Evolutionary conservation across 1,140 invertebrate genomes (phyloP).

Genomic region (Argopecten irradians): DNA sequence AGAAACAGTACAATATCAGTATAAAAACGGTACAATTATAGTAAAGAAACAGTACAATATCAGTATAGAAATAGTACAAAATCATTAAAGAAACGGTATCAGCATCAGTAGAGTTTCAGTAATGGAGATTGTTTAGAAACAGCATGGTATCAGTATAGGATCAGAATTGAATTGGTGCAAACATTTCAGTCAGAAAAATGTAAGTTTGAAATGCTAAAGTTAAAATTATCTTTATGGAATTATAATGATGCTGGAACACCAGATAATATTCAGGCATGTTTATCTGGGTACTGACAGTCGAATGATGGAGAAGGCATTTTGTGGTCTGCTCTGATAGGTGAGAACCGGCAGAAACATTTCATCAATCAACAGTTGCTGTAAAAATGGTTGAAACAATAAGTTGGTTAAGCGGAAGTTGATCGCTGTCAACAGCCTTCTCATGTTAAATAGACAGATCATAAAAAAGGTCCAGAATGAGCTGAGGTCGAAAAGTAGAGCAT

Average conservation of each 20-base stretch:
- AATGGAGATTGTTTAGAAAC: too few relatives aligned
- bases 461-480: not conserved
- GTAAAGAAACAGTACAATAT: not conserved
- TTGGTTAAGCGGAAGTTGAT: not conserved
- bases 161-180: too few relatives aligned
- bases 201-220: too few relatives aligned
- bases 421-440: not conserved
- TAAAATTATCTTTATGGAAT: too few relatives aligned
- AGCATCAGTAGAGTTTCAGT: not conserved
- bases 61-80: not conserved
- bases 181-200: too few relatives aligned
- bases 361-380: not conserved
- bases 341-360: not conserved
- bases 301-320: not conserved
- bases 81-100: too few relatives aligned
- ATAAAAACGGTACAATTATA: not conserved
- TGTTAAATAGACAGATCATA: too few relatives aligned
- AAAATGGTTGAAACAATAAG: not conserved
- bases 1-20: not conserved
- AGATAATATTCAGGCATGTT: too few relatives aligned
- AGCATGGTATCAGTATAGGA: too few relatives aligned
- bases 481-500: not conserved
- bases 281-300: not conserved
- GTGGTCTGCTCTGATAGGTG: not conserved
- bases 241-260: too few relatives aligned